Conservation (phyloP, 2,113 vertebrate species). For the Oceanites oceanicus region DNA sequence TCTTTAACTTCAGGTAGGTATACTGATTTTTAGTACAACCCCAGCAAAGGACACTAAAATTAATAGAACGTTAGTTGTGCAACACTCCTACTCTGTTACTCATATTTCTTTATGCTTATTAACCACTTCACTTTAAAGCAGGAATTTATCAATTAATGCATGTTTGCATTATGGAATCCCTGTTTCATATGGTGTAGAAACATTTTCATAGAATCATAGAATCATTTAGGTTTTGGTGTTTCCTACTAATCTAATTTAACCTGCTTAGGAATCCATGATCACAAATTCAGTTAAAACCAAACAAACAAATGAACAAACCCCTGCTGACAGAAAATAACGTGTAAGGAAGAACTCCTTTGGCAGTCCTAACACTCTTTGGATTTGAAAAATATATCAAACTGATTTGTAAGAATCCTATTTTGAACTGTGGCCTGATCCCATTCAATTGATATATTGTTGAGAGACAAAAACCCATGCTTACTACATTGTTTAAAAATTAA, state of each 20-base stretch:
- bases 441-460: neutral
- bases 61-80: neutral
- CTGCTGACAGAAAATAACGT: neutral
- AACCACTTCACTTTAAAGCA: neutral
- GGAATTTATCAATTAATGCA: neutral
- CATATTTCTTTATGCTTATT: neutral
- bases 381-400: constrained; percentile 39
- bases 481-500: constrained; percentile 38
- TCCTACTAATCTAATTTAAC: neutral
- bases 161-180: neutral
- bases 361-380: neutral
- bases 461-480: neutral
- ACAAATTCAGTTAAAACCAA: neutral
- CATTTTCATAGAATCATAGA: neutral
- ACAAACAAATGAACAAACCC: neutral
- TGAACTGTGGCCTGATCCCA: neutral
- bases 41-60: neutral
- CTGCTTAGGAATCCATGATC: neutral
- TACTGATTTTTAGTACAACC: neutral
- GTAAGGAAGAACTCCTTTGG: neutral
- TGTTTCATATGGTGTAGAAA: neutral
- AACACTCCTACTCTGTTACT: neutral
- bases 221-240: neutral
- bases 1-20: neutral
- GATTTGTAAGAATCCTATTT: constrained; percentile 38